Conservation (phyloP, 2,888 invertebrate species). For the Pyrochroa serraticornis region DNA sequence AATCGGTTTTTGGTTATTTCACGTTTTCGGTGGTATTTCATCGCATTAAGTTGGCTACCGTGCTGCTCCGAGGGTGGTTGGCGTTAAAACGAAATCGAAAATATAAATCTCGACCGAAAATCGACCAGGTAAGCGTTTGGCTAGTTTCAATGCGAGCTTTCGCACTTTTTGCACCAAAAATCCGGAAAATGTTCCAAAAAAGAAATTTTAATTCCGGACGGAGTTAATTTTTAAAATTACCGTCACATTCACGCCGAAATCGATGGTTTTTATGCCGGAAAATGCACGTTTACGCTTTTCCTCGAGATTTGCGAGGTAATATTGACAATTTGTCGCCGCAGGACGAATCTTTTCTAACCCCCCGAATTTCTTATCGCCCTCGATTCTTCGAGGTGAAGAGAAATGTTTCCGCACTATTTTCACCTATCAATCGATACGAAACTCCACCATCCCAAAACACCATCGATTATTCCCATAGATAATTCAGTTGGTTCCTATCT, state of each 20-base stretch:
- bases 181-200: not conserved
- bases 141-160: not conserved
- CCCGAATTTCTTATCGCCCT: conserved; percentile 24
- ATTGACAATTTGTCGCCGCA: conserved; percentile 40
- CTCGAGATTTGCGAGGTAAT: conserved; percentile 25
- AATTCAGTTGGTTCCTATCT: too few relatives aligned
- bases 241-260: conserved; percentile 1
- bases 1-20: conserved; percentile 49
- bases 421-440: too few relatives aligned
- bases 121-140: conserved; percentile 40
- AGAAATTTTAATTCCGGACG: not conserved
- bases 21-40: conserved; percentile 57
- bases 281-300: not conserved
- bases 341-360: conserved; percentile 25
- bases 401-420: conserved; percentile 29
- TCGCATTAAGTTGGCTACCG: conserved; percentile 59
- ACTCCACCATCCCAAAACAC: too few relatives aligned
- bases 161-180: not conserved
- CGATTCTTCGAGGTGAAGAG: conserved; percentile 31
- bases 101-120: conserved; percentile 41
- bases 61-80: conserved; percentile 58
- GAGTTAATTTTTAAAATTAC: conserved; percentile 1
- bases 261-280: conserved; percentile 7
- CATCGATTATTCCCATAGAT: too few relatives aligned
- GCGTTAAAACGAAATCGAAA: conserved; percentile 48